Base-by-base conservation (phyloP, 2,888 invertebrate genomes). In the Plebejus argus region DNA sequence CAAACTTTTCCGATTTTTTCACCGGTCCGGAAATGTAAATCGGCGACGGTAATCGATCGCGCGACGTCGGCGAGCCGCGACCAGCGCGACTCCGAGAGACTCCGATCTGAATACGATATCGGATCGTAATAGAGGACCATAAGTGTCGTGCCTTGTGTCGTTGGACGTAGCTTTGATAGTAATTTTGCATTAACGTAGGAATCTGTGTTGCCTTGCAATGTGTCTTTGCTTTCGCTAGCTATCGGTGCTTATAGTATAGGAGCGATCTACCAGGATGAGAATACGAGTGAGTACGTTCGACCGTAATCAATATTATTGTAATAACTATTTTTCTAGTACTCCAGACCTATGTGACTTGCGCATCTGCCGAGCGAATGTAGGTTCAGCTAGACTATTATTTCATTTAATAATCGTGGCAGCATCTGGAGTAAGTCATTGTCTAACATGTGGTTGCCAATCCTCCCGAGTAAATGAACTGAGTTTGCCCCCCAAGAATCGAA, bases 151-250 rank as follows among this genome's bases (percentile, higher is more conserved):
- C 92, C 93, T 93, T 92, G 87, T 88, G 86, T 88, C 86, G 87
- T 86, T 86, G 86, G 85, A 86, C 85, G 88, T 79, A 78, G 86
- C 86, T 87, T 86, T 83, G 82, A 86, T 86, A 88, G 87, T 90
- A 87, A 86, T 89, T 89, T 86, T 86, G 88, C 86, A 85, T 85
- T 88, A 88, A 86, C 86, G 85, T 91, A 90, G 87, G 84, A 83
- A 89, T 91, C 89, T 87, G 91, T 93, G 93, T 93, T 93, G 94
- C 94, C 94, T 94, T 94, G 93, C 91, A 91, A 90, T 88, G 94
- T 94, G 93, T 93, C 93, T 92, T 93, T 92, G 92, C 91, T 93
- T 89, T 88, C 90, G 92, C 92, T 89, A 88, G 89, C 90, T 76
- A 90, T 88, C 86, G 92, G 92, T 93, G 93, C 93, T 93, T 92